Evolutionary conservation across 1,140 invertebrate genomes (phyloP).

Genomic region (Vollenhovia emeryi): DNA sequence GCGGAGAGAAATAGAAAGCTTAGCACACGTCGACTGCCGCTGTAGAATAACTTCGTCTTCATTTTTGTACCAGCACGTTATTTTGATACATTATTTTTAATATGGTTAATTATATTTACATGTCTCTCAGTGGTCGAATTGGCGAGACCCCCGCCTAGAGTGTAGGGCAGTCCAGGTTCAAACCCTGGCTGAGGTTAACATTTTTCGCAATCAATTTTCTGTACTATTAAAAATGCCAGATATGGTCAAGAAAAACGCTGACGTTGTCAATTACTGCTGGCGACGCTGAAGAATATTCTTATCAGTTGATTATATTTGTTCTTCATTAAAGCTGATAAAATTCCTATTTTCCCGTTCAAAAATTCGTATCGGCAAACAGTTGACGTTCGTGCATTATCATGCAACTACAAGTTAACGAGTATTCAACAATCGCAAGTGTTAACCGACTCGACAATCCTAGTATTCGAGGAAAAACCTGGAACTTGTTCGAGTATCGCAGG

Average conservation of each 20-base stretch:
- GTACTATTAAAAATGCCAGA: too few relatives aligned
- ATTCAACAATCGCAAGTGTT: not conserved
- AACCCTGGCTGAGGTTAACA: too few relatives aligned
- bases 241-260: too few relatives aligned
- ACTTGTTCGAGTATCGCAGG: not conserved
- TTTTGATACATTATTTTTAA: not conserved
- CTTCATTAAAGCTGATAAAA: slow-evolving; percentile 3
- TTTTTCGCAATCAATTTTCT: too few relatives aligned
- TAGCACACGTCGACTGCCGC: not conserved
- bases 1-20: not conserved
- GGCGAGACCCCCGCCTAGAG: too few relatives aligned
- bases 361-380: not conserved
- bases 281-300: too few relatives aligned
- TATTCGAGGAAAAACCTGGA: not conserved
- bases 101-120: too few relatives aligned
- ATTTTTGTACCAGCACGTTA: not conserved
- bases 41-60: not conserved
- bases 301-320: too few relatives aligned
- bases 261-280: too few relatives aligned
- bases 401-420: not conserved
- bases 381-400: not conserved
- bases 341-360: not conserved
- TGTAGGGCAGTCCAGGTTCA: too few relatives aligned
- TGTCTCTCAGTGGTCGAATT: too few relatives aligned
- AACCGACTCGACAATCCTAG: not conserved